These are phyloP conservation scores for Scalopus aquaticus DNA, from an alignment of 2,113 vertebrate species.

Conservation along the genomic window DNA sequence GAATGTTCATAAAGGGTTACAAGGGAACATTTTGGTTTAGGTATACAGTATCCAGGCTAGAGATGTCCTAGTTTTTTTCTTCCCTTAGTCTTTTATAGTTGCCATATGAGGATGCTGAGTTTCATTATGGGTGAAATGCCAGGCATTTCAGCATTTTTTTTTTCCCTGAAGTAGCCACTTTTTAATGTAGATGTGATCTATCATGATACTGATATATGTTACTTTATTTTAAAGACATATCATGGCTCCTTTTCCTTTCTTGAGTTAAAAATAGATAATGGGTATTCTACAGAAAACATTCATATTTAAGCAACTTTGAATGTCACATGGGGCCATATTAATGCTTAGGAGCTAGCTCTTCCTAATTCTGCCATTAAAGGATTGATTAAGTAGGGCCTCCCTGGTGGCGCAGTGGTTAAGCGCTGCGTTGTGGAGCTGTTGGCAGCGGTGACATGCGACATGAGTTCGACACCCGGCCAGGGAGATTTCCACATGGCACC, in stretches of 20 bases:
- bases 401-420: too few relatives aligned
- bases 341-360: background rate
- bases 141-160: background rate
- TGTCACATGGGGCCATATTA: background rate
- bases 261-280: conserved; percentile 12
- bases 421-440: too few relatives aligned
- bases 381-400: too few relatives aligned
- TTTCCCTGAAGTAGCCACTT: background rate
- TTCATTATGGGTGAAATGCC: conserved; percentile 18
- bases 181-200: background rate
- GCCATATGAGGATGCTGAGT: background rate
- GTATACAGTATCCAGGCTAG: background rate
- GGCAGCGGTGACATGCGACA: too few relatives aligned
- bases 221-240: conserved; percentile 29
- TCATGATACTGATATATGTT: background rate
- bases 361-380: background rate
- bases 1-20: background rate
- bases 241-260: background rate
- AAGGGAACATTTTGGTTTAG: background rate
- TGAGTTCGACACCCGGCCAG: too few relatives aligned
- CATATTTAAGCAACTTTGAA: conserved; percentile 44
- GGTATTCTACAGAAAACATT: background rate
- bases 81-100: conserved; percentile 8
- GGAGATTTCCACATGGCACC: too few relatives aligned
- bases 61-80: background rate